These are phyloP conservation scores for Syritta pipiens DNA, from an alignment of 2,888 invertebrate species.

Conservation along the genomic window DNA sequence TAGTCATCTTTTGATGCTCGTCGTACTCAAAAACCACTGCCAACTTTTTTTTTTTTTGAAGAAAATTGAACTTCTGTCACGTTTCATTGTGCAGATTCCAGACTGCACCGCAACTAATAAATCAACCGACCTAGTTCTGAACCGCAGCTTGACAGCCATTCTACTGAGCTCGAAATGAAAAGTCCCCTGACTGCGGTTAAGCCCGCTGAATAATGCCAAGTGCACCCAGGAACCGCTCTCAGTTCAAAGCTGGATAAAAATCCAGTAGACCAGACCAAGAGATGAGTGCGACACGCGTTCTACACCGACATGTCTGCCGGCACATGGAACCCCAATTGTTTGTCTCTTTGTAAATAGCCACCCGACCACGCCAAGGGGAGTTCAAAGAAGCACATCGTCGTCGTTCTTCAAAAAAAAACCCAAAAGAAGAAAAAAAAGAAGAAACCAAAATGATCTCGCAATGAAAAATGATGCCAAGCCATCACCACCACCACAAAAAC, in stretches of 20 bases:
- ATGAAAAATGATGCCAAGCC: slow-evolving; percentile 63
- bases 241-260: slow-evolving; percentile 12
- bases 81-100: too few species aligned
- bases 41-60: too few species aligned
- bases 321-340: slow-evolving; percentile 39
- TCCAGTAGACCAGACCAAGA: slow-evolving; percentile 27
- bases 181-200: slow-evolving; percentile 47
- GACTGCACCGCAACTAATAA: slow-evolving; percentile 49
- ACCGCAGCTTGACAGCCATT: slow-evolving; percentile 35
- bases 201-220: slow-evolving; percentile 13
- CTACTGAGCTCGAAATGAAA: slow-evolving; percentile 27
- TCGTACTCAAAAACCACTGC: too few species aligned
- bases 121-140: slow-evolving; percentile 27
- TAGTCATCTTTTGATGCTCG: too few species aligned
- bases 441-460: slow-evolving; percentile 55
- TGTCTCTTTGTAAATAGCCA: slow-evolving; percentile 11
- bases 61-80: too few species aligned
- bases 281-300: slow-evolving; percentile 34
- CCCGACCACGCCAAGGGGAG: slow-evolving; percentile 10
- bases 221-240: background rate
- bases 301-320: slow-evolving; percentile 6
- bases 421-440: slow-evolving; percentile 6
- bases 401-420: background rate
- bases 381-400: slow-evolving; percentile 11
- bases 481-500: slow-evolving; percentile 40